These are phyloP conservation scores for Galerucella nymphaeae DNA, from an alignment of 2,888 invertebrate species.

Conservation along the genomic window DNA sequence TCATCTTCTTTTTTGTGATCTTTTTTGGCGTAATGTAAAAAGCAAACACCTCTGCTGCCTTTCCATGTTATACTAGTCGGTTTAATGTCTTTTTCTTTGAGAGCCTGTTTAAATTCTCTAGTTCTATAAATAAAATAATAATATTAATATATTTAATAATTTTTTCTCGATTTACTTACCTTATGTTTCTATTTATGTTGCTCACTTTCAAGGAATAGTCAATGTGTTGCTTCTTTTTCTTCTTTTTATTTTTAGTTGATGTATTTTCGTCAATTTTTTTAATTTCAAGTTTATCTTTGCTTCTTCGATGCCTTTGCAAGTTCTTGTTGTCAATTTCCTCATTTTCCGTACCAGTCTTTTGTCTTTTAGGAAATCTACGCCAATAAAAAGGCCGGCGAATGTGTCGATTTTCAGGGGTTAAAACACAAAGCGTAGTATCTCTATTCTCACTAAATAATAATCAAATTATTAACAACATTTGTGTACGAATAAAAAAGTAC, in stretches of 20 bases:
- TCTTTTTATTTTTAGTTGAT: constrained; percentile 35
- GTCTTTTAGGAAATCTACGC: background rate
- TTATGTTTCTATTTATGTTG: constrained; percentile 76
- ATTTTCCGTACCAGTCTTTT: background rate
- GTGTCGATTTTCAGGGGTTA: constrained; percentile 10
- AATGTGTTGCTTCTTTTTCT: constrained; percentile 54
- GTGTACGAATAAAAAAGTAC: background rate
- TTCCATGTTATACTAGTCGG: constrained; percentile 81
- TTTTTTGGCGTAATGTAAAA: constrained; percentile 79
- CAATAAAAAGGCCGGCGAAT: constrained; percentile 5
- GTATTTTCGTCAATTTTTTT: background rate
- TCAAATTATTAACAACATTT: too few species aligned
- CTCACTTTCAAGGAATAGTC: constrained; percentile 74
- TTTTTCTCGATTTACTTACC: background rate
- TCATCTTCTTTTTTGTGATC: constrained; percentile 54
- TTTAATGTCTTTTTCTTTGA: constrained; percentile 79
- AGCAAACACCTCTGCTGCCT: constrained; percentile 64
- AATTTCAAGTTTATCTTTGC: background rate
- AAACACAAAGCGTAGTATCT: constrained; percentile 32
- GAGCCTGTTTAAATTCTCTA: constrained; percentile 79
- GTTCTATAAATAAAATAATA: constrained; percentile 64
- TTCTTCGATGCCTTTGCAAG: background rate
- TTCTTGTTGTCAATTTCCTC: background rate
- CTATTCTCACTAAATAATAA: constrained; percentile 33
- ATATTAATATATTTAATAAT: too few species aligned